Conservation (phyloP, 2,113 vertebrate genomes). For the Tragelaphus scriptus region DNA sequence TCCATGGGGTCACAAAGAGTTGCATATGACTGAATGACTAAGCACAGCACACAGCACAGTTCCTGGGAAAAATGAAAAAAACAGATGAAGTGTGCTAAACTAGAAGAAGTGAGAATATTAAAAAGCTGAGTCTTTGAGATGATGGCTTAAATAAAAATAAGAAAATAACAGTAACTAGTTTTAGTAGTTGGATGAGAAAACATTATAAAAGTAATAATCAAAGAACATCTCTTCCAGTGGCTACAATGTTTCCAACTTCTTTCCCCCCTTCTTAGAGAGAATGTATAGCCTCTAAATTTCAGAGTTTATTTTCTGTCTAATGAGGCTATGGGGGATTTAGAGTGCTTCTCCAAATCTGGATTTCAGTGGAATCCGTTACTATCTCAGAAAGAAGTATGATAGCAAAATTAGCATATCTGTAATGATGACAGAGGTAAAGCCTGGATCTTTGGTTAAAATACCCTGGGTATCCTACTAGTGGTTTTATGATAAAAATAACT, state of each 20-base stretch:
- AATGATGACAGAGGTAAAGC: neutral
- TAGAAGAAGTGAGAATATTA: neutral
- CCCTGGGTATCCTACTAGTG: neutral
- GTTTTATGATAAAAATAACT: neutral
- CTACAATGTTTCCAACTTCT: neutral
- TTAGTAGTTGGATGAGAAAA: neutral
- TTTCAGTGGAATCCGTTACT: neutral
- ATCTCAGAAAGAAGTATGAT: neutral
- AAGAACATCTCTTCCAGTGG: neutral
- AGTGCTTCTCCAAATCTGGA: neutral
- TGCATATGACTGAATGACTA: fast-evolving
- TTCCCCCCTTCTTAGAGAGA: neutral
- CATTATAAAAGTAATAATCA: neutral
- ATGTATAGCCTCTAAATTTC: neutral
- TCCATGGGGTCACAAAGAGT: neutral
- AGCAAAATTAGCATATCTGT: neutral
- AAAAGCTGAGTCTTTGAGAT: neutral
- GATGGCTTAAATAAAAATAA: neutral
- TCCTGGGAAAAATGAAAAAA: neutral
- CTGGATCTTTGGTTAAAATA: neutral
- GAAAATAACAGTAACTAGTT: neutral
- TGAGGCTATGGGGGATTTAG: neutral
- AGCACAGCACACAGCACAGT: neutral
- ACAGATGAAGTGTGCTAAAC: neutral
- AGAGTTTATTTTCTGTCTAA: neutral